A percentile compares a stretch with the other conserved stretches of the same genome.
These are phyloP conservation scores for Aplysia californica DNA, from an alignment of 1,140 invertebrate species.

Conservation along the genomic window DNA sequence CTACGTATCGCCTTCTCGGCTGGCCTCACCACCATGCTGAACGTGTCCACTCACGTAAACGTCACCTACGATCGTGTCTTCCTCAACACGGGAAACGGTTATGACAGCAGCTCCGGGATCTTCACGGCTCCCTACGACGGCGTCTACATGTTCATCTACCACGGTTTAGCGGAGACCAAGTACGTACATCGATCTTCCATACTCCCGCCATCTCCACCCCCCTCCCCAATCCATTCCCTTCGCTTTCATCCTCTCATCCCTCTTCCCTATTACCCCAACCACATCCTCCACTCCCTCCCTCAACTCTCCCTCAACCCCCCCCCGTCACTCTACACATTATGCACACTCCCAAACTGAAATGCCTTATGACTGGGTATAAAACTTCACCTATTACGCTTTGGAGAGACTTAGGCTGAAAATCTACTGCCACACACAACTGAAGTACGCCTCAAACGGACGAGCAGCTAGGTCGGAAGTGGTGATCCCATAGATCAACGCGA, in stretches of 20 bases:
- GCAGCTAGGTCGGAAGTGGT: too few species aligned
- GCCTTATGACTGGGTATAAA: too few species aligned
- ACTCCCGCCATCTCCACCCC: neutral
- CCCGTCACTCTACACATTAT: neutral
- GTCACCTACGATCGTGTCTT: slow-evolving; percentile 38
- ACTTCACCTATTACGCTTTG: too few species aligned
- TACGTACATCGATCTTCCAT: neutral
- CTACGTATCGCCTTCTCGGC: slow-evolving; percentile 36
- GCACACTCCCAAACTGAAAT: neutral
- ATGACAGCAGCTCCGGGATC: slow-evolving; percentile 33
- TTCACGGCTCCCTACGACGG: slow-evolving; percentile 37
- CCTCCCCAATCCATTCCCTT: neutral
- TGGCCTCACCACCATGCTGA: slow-evolving; percentile 34
- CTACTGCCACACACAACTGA: too few species aligned
- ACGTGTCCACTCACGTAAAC: slow-evolving; percentile 13
- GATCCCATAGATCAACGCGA: too few species aligned
- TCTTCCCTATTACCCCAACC: neutral
- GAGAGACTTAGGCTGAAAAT: too few species aligned
- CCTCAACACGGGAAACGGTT: slow-evolving; percentile 37
- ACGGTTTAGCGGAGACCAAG: slow-evolving; percentile 31
- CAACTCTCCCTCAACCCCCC: neutral
- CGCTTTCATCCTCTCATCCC: neutral
- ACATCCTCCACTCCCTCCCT: too few species aligned
- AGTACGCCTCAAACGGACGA: too few species aligned
- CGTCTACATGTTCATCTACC: slow-evolving; percentile 36